phyloP scores from a whole-genome alignment of 1,140 invertebrate species.

The Zophobas atratus region DNA sequence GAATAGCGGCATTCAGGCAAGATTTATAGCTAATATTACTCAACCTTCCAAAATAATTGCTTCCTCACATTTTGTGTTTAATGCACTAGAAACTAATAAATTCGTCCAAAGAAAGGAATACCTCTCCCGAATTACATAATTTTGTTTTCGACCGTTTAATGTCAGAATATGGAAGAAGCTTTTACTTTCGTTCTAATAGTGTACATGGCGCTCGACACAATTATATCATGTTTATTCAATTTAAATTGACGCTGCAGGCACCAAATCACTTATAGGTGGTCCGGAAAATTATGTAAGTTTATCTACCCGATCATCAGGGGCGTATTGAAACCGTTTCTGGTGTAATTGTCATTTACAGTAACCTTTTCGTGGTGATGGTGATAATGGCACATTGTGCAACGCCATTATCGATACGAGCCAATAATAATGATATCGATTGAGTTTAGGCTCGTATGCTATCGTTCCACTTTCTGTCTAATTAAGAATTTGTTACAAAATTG shows the following conservation, averaged over 20 bases:
- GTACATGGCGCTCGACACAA: background rate
- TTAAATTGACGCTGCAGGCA: background rate
- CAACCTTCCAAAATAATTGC: no score
- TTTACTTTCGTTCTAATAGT: slow-evolving; percentile 1
- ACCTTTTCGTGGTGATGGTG: background rate
- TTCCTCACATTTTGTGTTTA: no score
- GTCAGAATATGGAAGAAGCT: background rate
- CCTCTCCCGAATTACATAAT: no score
- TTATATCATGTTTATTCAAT: background rate
- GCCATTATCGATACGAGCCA: background rate
- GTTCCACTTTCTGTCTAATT: background rate
- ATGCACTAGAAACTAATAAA: no score
- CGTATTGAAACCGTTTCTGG: background rate
- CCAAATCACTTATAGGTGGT: background rate
- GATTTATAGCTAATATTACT: no score
- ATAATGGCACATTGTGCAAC: background rate
- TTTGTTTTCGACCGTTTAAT: no score
- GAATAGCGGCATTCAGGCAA: no score
- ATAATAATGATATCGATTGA: background rate
- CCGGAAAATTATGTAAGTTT: background rate
- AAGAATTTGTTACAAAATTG: background rate
- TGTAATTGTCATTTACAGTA: background rate
- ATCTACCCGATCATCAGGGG: background rate
- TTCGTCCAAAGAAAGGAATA: no score
- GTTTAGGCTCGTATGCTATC: background rate